A percentile compares a stretch with the other conserved stretches of the same genome.
Conservation (phyloP, 2,797 vertebrate species). For the Coreius guichenoti region DNA sequence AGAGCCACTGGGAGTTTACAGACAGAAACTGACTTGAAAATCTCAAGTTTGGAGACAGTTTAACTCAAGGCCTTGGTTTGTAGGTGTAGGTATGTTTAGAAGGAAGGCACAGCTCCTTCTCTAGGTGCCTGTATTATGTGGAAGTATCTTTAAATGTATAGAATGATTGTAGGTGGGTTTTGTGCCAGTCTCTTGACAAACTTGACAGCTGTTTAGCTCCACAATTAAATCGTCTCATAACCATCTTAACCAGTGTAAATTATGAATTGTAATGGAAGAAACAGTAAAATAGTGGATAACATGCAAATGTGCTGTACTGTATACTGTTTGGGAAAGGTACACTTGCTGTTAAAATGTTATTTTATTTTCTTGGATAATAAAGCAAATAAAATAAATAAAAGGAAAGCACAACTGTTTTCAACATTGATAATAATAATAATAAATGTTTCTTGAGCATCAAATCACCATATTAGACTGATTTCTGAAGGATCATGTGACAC, state of each 20-base stretch:
- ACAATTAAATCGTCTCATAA: not conserved
- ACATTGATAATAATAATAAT: not conserved
- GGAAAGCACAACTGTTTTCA: not conserved
- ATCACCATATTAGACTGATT: too few species aligned
- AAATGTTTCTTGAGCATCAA: not conserved
- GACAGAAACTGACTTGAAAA: conserved; percentile 23
- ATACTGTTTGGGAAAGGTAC: not conserved
- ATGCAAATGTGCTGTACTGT: not conserved
- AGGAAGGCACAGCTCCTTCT: conserved; percentile 41
- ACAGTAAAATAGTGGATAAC: not conserved
- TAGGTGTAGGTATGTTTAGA: conserved; percentile 32
- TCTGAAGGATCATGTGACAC: too few species aligned
- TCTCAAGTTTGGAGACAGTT: conserved; percentile 35
- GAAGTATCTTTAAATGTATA: conserved; percentile 31
- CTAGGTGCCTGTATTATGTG: conserved; percentile 3
- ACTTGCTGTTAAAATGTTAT: not conserved
- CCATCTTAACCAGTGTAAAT: not conserved
- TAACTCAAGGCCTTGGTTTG: conserved; percentile 35
- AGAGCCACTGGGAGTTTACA: conserved; percentile 2
- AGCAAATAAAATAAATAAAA: not conserved
- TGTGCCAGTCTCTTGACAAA: not conserved
- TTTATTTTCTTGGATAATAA: too few species aligned
- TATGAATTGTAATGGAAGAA: not conserved
- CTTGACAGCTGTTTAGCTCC: not conserved
- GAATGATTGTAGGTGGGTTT: conserved; percentile 13